A percentile compares a stretch with the other conserved stretches of the same genome.
phyloP scores from a whole-genome alignment of 2,113 vertebrate species.

The Chionis minor region DNA sequence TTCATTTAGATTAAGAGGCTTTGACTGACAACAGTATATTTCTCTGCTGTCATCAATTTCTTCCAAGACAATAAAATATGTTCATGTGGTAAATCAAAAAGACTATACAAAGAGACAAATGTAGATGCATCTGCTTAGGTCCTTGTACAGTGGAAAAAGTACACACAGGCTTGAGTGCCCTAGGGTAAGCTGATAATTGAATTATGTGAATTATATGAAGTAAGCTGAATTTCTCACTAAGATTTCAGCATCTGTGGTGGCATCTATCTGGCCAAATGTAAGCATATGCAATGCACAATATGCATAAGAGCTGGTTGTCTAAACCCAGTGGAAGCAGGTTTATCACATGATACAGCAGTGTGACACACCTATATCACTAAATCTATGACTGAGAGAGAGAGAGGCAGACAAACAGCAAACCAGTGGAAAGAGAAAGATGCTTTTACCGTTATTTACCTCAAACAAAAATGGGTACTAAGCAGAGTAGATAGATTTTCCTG shows the following conservation, averaged over 20 bases:
- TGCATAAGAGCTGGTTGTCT: neutral
- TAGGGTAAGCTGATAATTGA: neutral
- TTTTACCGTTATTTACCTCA: neutral
- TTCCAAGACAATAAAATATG: constrained; percentile 17
- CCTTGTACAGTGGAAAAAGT: constrained; percentile 4
- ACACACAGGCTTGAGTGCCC: neutral
- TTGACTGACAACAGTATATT: constrained; percentile 30
- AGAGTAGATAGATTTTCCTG: neutral
- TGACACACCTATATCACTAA: neutral
- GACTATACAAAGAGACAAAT: neutral
- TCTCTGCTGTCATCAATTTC: constrained; percentile 15
- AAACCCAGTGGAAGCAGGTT: neutral
- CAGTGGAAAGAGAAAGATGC: neutral
- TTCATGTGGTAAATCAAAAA: constrained; percentile 36
- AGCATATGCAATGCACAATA: neutral
- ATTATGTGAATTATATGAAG: neutral
- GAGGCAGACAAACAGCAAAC: neutral
- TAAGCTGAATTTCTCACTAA: neutral
- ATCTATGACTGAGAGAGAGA: neutral
- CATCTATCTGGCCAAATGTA: neutral
- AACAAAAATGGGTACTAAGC: neutral
- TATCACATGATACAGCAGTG: neutral
- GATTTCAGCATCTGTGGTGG: neutral
- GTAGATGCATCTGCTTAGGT: neutral
- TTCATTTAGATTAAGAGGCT: constrained; percentile 44